Evolutionary conservation across 1,140 invertebrate genomes (phyloP), one percentile per base, ranked within the genome.

Genomic region (Aphidius gifuensis): DNA sequence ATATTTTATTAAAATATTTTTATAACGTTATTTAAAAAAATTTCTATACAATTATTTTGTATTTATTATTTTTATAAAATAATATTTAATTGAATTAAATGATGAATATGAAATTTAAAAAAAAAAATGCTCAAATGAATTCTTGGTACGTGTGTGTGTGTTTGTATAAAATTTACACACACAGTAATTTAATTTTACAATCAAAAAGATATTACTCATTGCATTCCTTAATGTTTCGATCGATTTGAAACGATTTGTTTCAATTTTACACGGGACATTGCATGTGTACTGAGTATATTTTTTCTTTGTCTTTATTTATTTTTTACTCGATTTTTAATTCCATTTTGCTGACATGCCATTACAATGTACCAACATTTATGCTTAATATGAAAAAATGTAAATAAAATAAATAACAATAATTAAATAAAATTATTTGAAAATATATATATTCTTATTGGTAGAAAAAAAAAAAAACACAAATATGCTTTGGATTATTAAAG

Each of bases 251-350:
- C 54, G 46, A 58, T 63, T 58, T 63, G 55, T 55, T 53, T 53
- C 48, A 58, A 63, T 63, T 63, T 57, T 16, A 38, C 61, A 63
- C 56, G 61, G 57, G 39, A 63, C 61, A 57, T 63, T 63, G 61
- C 61, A 56, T 63, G 61, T 23, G 49, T 54, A 49, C 57, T 54
- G 39, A 43, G 61, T 48, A 53, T 50, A 42, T 9, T 43, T 16
- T 16, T 16, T 16, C 16, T 16, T 16, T 16, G 16, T 16, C 16
- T 16, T 16, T 16, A 16, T 16, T 7, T 44, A 44, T 44, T 44
- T 11, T 16, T 42, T 43, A 53, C 39, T 53, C 23, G 39, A 6
- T 55, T 38, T 42, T 55, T 9, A 8, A 11, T 9, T 55, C 9
- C 21, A 38, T 8, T 44, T 42, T 55, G 11, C 40, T 9, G 6